Evolutionary conservation across 2,888 invertebrate genomes (phyloP).

Genomic region (Listrodromus nycthemerus): DNA sequence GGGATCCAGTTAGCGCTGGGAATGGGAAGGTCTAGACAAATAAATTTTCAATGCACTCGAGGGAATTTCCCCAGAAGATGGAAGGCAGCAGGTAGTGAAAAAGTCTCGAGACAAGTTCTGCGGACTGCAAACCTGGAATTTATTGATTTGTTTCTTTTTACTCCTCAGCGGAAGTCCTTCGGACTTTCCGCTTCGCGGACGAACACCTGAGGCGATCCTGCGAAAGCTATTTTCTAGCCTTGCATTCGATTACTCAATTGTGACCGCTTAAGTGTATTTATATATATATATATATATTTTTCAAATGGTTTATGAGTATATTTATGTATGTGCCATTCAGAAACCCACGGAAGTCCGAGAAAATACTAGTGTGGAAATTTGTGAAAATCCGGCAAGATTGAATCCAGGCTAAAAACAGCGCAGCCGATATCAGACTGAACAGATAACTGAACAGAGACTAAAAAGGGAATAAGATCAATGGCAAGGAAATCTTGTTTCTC

Average conservation of each 20-base stretch:
- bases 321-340: not conserved
- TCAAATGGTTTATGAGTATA: not conserved
- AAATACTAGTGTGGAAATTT: too few relatives aligned
- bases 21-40: conserved; percentile 63
- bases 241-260: conserved; percentile 20
- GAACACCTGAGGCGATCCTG: not conserved
- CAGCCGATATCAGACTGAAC: too few relatives aligned
- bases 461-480: too few relatives aligned
- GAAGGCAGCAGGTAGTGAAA: conserved; percentile 46
- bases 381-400: too few relatives aligned
- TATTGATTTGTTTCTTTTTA: conserved; percentile 64
- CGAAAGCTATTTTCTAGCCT: not conserved
- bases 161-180: conserved; percentile 23
- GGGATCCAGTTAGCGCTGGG: conserved; percentile 54
- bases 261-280: not conserved
- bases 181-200: conserved; percentile 39
- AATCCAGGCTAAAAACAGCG: too few relatives aligned
- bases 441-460: too few relatives aligned
- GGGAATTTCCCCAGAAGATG: conserved; percentile 33
- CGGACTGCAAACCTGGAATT: conserved; percentile 62
- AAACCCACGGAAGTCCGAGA: not conserved
- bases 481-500: too few relatives aligned
- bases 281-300: not conserved
- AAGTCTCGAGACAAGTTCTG: conserved; percentile 35
- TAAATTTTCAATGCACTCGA: conserved; percentile 64